These are phyloP conservation scores for Pachyseris speciosa DNA, from an alignment of 64 coral and sea anemone species.

Conservation along the genomic window DNA sequence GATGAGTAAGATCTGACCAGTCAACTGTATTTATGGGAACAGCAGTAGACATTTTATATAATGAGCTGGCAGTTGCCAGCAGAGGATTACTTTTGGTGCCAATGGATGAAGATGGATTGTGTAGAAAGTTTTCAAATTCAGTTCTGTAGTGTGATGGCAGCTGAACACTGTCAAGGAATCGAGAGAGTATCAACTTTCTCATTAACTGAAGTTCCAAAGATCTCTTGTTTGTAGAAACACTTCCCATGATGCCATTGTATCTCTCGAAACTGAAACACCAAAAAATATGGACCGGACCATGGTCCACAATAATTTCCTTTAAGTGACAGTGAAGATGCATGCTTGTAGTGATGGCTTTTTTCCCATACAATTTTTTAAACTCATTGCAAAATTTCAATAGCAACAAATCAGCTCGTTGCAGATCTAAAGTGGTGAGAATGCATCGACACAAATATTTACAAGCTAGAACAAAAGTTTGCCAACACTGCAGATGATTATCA, in stretches of 20 bases:
- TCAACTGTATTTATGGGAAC: neutral
- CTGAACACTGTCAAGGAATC: neutral
- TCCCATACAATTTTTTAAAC: neutral
- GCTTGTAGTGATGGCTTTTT: neutral
- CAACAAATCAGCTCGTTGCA: conserved; percentile 1
- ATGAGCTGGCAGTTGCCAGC: neutral
- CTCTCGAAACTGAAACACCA: conserved; percentile 31
- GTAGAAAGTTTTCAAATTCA: neutral
- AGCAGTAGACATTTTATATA: neutral
- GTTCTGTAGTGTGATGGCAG: neutral
- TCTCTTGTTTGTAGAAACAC: conserved; percentile 2
- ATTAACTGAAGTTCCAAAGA: conserved; percentile 1
- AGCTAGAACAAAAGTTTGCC: neutral
- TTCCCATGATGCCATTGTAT: neutral
- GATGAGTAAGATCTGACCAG: neutral
- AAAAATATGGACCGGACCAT: neutral
- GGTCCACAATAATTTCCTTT: neutral
- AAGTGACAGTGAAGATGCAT: neutral
- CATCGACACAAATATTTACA: neutral
- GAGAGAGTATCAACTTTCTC: neutral
- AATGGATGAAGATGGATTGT: neutral
- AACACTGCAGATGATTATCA: neutral
- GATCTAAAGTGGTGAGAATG: neutral
- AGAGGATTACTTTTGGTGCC: neutral
- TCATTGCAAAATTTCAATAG: neutral